Base-by-base conservation (phyloP, 2,797 vertebrate genomes). In the Champsocephalus esox region DNA sequence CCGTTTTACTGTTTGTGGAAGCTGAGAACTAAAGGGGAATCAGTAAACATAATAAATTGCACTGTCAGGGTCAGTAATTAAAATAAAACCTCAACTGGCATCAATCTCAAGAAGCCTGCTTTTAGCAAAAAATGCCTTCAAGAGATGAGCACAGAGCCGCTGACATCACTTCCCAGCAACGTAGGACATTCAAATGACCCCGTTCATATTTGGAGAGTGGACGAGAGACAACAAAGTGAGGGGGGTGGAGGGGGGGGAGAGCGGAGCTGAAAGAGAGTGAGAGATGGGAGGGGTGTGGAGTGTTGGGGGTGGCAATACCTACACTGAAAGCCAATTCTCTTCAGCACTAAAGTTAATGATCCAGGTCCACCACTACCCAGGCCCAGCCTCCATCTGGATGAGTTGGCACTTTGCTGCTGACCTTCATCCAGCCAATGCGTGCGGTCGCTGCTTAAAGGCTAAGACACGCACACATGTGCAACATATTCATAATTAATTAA, bases 291-390 rank as follows among this genome's bases (percentile, higher is more conserved):
- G 60, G 49, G 56, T 74, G 34, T 52, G 67, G 55, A 73, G 70
- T 79, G 69, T 66, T 55, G 13, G 14, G 61, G 64, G 57, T 21
- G 69, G n/a, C 21, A 51, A 28, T 45, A 14, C 63, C 59, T 55
- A 69, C n/a, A 60, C 63, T 70, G 77, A 77, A 68, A 75, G 84
- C 80, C 71, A 80, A 73, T 84, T 88, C 82, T 86, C 73, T 64
- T 81, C 78, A 85, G 88, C 85, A 89, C 82, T 91, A 89, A 93
- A 93, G 73, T 88, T 91, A 93, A 95, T 91, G 89, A 93, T 86
- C 84, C 89, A 74, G 76, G 51, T 32, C 65, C 45, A 81, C 65
- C 60, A 77, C 58, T 44, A 69, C 44, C 70, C 72, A 64, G 66
- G 68, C 44, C 64, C n/a, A 50, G 63, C 76, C 68, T 67, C 28